Evolutionary conservation across 2,113 vertebrate species (phyloP), one percentile per base, ranked within the genome.

Genomic region (Cyprinodon variegatus): DNA sequence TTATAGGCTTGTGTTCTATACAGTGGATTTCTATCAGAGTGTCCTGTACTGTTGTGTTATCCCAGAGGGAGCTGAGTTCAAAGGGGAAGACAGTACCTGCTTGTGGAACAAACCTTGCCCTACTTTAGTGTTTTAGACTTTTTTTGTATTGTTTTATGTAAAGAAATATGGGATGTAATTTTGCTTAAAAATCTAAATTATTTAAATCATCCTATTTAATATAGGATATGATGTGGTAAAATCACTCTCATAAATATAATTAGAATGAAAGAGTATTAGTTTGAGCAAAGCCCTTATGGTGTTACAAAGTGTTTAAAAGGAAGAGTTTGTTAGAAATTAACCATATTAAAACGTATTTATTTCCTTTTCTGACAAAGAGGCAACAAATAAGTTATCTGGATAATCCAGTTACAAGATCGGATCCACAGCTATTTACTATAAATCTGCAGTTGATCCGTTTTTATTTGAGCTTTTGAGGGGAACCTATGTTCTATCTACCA

Each of bases 11-110:
- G 77, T 83, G 88, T 92, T 92, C 90, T 90, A 92, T 89, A 92
- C 90, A 90, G 81, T 90, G 88, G 82, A 89, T 82, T 91, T 91
- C 90, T 89, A 90, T 91, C 88, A 36, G 82, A 78, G 80, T 76
- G 86, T 72, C 89, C 78, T 87, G 84, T 85, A 70, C 78, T 85
- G 72, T 85, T 70, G 84, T 84, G 82, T 74, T 74, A 61, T 74
- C 68, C 77, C n/a, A 62, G 50, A 84, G 37, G 68, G 84, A 71
- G 73, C 79, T 79, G 78, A 72, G 73, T 85, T 87, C 82, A 84
- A 79, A 82, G 73, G 71, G 61, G 83, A 72, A 77, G 38, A 57
- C 83, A 86, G 70, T 85, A 82, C 37, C 78, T 81, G 79, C 77
- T 79, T 87, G 79, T 80, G 70, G 76, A 86, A 73, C 68, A 76